A percentile compares a stretch with the other conserved stretches of the same genome.
phyloP scores from a whole-genome alignment of 2,797 vertebrate genomes.

The Onychomys torridus region DNA sequence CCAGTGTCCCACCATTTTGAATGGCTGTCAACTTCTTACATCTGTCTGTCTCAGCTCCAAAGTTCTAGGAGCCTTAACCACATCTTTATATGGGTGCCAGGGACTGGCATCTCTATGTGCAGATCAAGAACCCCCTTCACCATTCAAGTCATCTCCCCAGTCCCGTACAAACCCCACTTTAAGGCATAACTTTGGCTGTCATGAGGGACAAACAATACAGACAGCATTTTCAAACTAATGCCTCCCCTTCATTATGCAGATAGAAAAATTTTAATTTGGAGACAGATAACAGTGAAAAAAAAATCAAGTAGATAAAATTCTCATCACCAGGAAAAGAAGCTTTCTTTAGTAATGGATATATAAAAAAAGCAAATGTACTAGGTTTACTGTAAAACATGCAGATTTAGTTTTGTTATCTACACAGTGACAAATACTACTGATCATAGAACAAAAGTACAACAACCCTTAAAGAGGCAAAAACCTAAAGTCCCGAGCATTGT shows the following conservation, averaged over 20 bases:
- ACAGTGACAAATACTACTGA: slow-evolving; percentile 39
- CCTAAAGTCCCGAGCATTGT: neutral
- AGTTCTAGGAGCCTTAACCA: neutral
- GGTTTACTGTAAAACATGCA: slow-evolving; percentile 15
- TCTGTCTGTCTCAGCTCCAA: neutral
- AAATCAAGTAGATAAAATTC: neutral
- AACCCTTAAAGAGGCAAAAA: neutral
- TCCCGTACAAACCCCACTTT: neutral
- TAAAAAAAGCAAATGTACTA: slow-evolving; percentile 33
- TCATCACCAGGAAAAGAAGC: slow-evolving; percentile 45
- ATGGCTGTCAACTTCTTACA: neutral
- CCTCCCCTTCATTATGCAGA: neutral
- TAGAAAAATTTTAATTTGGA: slow-evolving; percentile 42
- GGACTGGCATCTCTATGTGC: neutral
- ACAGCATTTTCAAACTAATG: neutral
- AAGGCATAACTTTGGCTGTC: neutral
- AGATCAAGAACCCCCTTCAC: neutral
- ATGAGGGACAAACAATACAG: neutral
- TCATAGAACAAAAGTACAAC: slow-evolving; percentile 21
- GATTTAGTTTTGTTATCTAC: slow-evolving; percentile 17
- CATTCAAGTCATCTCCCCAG: neutral
- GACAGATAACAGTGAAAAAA: slow-evolving; percentile 7
- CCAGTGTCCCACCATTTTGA: neutral
- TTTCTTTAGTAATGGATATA: neutral
- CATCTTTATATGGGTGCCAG: neutral